Evolutionary conservation across 2,888 invertebrate genomes (phyloP), one percentile per base, ranked within the genome.

Genomic region (Cyclophora albipunctata): DNA sequence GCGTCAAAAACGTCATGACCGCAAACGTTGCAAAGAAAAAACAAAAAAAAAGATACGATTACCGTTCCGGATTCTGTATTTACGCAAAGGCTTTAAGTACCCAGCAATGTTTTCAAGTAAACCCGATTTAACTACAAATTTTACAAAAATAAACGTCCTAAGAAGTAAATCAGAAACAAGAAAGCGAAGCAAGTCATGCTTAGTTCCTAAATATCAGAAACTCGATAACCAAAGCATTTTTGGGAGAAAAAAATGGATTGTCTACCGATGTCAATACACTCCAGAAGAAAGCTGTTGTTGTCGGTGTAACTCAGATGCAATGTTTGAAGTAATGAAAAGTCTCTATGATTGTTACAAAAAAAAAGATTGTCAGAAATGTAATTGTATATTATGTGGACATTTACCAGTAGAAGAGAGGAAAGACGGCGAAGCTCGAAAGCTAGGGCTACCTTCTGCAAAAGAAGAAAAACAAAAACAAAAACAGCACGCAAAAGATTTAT

Each of bases 301-400:
- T 58, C 69, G 73, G 2, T 80, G 81, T 58, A 81, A 83, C 59
- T 81, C 83, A n/a, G 83, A 83, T 58, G 79, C 78, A 4, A 81
- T 83, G 78, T 83, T 82, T 55, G 81, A 82, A 60, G 83, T 82
- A n/a, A 81, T 83, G 83, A 83, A 83, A 62, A 71, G 80, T 49
- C 70, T 83, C 5, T 83, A 83, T 50, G 82, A 83, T 46, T 83
- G 83, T 54, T 83, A 83, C 45, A 82, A 82, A 57, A 81, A 73
- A 58, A 83, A 79, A 65, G 74, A 81, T 55, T 83, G 82, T 53
- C 70, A 81, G 54, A 56, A 77, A 53, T 82, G 82, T 57, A 70
- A 78, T 41, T 83, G 83, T 52, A 75, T 82, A 51, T 66, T 82
- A 2, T 83, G 83, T 54, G 77, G 77, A 7, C 78, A 78, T 60